Evolutionary conservation across 2,113 vertebrate species (phyloP), one percentile per base, ranked within the genome.

Genomic region (Gallinago undulata): DNA sequence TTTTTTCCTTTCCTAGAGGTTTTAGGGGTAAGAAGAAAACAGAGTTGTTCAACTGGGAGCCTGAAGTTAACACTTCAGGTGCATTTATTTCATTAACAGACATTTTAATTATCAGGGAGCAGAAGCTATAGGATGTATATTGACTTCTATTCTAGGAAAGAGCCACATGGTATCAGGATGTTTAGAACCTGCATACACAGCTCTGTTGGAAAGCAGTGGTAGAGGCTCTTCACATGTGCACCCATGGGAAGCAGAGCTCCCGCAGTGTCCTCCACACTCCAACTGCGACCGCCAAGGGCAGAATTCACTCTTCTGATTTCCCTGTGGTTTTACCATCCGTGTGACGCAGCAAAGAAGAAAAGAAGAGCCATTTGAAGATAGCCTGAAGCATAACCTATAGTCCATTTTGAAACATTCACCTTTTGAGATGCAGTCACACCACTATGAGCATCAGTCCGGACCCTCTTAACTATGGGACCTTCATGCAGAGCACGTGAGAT

Each of bases 291-390:
- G 22, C 35, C 70, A 56, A 78, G 22, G 45, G n/a, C 60, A 82
- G 41, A 60, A 79, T n/a, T 79, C 47, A 51, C 51, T 22, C 45
- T 70, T 51, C 31, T 59, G 14, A 37, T 17, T 28, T 21, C 17
- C 33, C 35, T 0, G 1, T 28, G 14, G 9, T 48, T 75, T 30
- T 17, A 41, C 19, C 55, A 85, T 11, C 16, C 1, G 1, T 0
- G 0, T 12, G 18, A 39, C 9, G 22, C 53, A 55, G 39, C 21
- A 80, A 69, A 72, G 18, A 13, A 39, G 37, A 45, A 78, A 30
- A 33, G 47, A 62, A 86, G 28, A 68, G 19, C 33, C 27, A 47
- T n/a, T 2, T 73, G 68, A 80, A 68, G 16, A 68, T 21, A 81
- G 18, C n/a, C 23, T 73, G 59, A 39, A 77, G 37, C 17, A 56